These are phyloP conservation scores for Probaryconus sp. DNA, from an alignment of 1,140 invertebrate genomes.

Conservation along the genomic window DNA sequence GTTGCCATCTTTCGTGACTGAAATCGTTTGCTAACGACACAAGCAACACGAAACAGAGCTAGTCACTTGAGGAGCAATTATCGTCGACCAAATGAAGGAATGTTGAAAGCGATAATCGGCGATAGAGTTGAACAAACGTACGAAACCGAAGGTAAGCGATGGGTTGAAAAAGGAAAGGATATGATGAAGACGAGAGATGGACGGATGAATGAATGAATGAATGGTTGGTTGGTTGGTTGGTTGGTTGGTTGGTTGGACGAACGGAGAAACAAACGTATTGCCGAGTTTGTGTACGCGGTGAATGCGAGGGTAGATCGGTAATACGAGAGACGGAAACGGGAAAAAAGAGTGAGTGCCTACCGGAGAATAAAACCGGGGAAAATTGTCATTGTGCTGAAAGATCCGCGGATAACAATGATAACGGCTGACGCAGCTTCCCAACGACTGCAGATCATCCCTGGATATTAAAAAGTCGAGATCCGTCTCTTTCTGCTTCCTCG, in stretches of 20 bases:
- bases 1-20: constrained; percentile 5
- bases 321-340: constrained; percentile 71
- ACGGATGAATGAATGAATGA: constrained; percentile 32
- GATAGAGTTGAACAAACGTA: constrained; percentile 58
- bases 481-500: constrained; percentile 42
- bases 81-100: constrained; percentile 63
- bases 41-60: constrained; percentile 45
- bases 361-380: constrained; percentile 75
- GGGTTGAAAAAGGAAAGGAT: constrained; percentile 1
- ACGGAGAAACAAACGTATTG: constrained; percentile 44
- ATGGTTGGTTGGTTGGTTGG: constrained; percentile 42
- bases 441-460: constrained; percentile 75
- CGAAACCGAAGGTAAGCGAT: constrained; percentile 13
- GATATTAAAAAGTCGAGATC: constrained; percentile 75
- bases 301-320: constrained; percentile 64
- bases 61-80: constrained; percentile 72
- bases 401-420: constrained; percentile 77
- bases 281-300: constrained; percentile 48
- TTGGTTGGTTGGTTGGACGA: constrained; percentile 48
- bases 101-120: constrained; percentile 67
- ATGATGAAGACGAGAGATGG: constrained; percentile 55
- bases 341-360: constrained; percentile 67
- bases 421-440: constrained; percentile 74
- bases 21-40: constrained; percentile 24
- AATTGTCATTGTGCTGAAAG: constrained; percentile 77